These are phyloP conservation scores for Cyprinodon tularosa DNA, from an alignment of 2,113 vertebrate species.

Conservation along the genomic window DNA sequence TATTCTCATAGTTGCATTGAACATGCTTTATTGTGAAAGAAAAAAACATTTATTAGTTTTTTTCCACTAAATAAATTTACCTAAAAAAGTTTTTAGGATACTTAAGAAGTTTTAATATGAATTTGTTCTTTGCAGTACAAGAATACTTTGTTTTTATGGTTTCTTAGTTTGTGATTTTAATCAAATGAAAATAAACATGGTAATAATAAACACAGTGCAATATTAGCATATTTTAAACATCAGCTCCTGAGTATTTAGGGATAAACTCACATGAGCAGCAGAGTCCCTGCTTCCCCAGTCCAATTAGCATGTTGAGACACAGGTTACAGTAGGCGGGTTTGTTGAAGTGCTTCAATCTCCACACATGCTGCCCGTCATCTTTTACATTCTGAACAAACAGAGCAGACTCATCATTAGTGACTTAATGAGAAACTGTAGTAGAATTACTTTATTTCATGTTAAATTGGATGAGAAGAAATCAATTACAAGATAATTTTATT, in stretches of 20 bases:
- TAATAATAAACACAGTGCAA: background rate
- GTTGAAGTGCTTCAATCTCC: conserved; percentile 96
- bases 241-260: background rate
- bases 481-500: no score
- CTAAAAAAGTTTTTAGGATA: no score
- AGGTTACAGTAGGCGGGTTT: conserved; percentile 97
- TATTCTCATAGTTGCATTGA: no score
- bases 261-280: conserved; percentile 91
- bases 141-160: no score
- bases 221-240: background rate
- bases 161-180: no score
- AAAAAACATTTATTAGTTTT: no score
- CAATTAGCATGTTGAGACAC: conserved; percentile 94
- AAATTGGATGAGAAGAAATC: background rate
- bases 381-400: conserved; percentile 87
- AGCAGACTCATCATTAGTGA: background rate
- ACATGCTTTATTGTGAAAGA: no score
- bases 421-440: background rate
- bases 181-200: background rate
- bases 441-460: background rate
- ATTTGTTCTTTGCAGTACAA: no score
- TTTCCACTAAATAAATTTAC: no score
- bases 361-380: conserved; percentile 94
- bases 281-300: conserved; percentile 93
- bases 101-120: no score